Conservation (phyloP, 2,113 vertebrate genomes). For the Bufo gargarizans region DNA sequence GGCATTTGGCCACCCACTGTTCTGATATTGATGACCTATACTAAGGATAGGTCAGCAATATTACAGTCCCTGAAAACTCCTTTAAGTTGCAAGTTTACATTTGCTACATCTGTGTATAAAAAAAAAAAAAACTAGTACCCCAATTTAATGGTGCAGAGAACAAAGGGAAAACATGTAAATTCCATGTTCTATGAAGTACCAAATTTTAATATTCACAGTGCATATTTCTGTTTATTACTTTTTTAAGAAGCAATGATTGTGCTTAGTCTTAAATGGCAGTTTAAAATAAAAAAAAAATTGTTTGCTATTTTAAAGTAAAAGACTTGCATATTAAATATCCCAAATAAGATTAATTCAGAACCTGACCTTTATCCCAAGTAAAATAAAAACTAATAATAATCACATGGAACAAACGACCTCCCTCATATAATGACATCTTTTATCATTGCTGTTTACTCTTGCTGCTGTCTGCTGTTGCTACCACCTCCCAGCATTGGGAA, state of each 20-base stretch:
- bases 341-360: conserved; percentile 40
- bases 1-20: too few species aligned
- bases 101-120: too few species aligned
- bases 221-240: neutral
- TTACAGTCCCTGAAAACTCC: too few species aligned
- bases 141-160: too few species aligned
- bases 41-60: too few species aligned
- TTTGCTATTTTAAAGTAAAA: conserved; percentile 15
- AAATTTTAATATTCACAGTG: neutral
- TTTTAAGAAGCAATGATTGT: neutral
- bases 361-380: conserved; percentile 26
- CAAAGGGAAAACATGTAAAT: too few species aligned
- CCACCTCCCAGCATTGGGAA: conserved; percentile 25
- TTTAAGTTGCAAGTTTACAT: too few species aligned
- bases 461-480: conserved; percentile 7
- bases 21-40: too few species aligned
- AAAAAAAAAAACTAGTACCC: too few species aligned
- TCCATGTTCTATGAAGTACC: neutral
- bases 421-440: conserved; percentile 36
- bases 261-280: neutral
- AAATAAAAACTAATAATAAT: conserved; percentile 42
- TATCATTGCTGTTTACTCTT: conserved; percentile 26
- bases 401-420: conserved; percentile 26
- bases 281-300: neutral
- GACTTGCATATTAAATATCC: conserved; percentile 36